Evolutionary conservation across 1,140 invertebrate genomes (phyloP), one percentile per base, ranked within the genome.

Genomic region (Cherax quadricarinatus): DNA sequence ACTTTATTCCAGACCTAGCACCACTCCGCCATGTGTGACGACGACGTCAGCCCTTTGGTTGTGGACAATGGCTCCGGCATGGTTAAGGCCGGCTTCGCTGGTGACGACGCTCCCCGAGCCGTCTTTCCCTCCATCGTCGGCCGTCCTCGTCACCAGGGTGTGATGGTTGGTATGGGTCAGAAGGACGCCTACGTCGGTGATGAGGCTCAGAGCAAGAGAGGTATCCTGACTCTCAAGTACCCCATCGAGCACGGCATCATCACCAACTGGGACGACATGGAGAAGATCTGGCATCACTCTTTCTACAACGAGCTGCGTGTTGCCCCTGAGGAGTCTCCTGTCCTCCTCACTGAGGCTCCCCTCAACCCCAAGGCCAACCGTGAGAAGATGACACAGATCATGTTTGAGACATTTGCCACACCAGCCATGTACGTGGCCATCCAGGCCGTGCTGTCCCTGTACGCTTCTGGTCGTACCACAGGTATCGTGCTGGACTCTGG

Each of bases 231-330:
- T 93, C 95, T 99, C 94, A 98, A 98, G 95, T 98, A 98, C 96
- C 98, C 98, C 93, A 98, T 98, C 96, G 98, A 98, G 95, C 98
- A 98, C 96, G 98, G 98, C 94, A 98, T 98, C 95, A 97, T 99
- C 95, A 98, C 98, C 95, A 98, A 99, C 97, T 99, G 98, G 98
- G 98, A 99, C 94, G 98, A 98, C 95, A 99, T 99, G 98, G 98
- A 98, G 95, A 98, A 98, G 95, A 98, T 98, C 95, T 98, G 98
- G 98, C 98, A 99, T 96, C 98, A 99, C 96, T 98, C 98, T 91
- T 98, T 98, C 96, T 98, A 98, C 96, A 98, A 98, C 94, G 98
- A 99, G 95, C 96, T 99, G 94, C 97, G 98, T 96, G 98, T 99
- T 91, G 98, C 98, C 73, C 98, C 98, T 10, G 98, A 99, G 95